A percentile compares a stretch with the other conserved stretches of the same genome.
These are phyloP conservation scores for Pyrrhura leucotis DNA, from an alignment of 2,797 vertebrate genomes.

Conservation along the genomic window DNA sequence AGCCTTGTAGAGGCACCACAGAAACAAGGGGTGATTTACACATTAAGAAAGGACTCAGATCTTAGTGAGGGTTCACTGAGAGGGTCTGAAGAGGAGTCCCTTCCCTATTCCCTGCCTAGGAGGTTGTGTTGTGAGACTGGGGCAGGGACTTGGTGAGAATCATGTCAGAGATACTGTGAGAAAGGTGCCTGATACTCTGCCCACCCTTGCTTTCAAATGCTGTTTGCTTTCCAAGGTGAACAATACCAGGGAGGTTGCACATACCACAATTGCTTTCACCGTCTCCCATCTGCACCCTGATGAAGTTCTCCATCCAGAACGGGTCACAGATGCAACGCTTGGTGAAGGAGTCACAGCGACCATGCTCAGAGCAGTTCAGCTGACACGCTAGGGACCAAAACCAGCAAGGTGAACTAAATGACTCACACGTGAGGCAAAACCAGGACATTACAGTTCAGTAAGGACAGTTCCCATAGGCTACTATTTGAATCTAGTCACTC, in stretches of 20 bases:
- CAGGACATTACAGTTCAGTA: fast-evolving
- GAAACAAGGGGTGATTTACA: neutral
- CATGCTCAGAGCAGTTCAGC: slow-evolving; percentile 94
- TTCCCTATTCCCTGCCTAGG: neutral
- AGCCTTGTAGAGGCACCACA: neutral
- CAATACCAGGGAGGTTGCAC: neutral
- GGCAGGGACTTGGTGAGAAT: neutral
- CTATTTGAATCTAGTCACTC: neutral
- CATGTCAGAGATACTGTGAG: fast-evolving
- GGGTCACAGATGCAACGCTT: slow-evolving; percentile 93
- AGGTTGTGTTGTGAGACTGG: fast-evolving
- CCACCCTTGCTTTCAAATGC: neutral
- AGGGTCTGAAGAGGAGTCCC: neutral
- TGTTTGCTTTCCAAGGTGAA: neutral
- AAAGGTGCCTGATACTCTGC: neutral
- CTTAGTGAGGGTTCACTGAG: neutral
- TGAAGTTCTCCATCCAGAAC: slow-evolving; percentile 99
- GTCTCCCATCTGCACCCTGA: slow-evolving; percentile 89
- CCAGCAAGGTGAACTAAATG: neutral
- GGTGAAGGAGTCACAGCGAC: slow-evolving; percentile 93
- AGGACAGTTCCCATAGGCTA: neutral
- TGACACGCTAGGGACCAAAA: slow-evolving; percentile 87
- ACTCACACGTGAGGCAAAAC: neutral
- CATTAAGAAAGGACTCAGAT: neutral
- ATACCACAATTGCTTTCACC: slow-evolving; percentile 96